Evolutionary conservation across 2,113 vertebrate species (phyloP).

Genomic region (Protomyctophum bolini): DNA sequence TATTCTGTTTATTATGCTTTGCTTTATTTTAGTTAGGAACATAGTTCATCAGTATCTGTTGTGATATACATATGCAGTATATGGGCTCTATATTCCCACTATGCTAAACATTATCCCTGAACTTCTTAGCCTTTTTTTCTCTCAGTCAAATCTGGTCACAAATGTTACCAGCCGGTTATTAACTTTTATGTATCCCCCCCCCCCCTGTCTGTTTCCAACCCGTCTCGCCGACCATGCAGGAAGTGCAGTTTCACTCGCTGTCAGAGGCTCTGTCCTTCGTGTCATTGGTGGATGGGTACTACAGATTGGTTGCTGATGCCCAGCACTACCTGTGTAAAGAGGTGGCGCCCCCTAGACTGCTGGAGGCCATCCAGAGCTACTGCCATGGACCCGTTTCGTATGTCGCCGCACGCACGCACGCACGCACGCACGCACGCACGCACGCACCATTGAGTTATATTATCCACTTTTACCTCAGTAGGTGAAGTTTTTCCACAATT

Average conservation of each 20-base stretch:
- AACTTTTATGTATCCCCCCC: not conserved
- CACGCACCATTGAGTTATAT: too few relatives aligned
- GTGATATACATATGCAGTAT: not conserved
- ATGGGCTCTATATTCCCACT: not conserved
- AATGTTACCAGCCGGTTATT: too few relatives aligned
- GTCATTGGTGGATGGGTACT: constrained; percentile 95
- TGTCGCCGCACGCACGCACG: constrained; percentile 59
- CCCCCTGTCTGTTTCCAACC: not conserved
- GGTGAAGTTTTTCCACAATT: too few relatives aligned
- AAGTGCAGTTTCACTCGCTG: constrained; percentile 91
- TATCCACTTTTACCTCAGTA: too few relatives aligned
- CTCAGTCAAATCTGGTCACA: constrained; percentile 12
- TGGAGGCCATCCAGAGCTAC: constrained; percentile 91
- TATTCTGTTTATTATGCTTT: too few relatives aligned
- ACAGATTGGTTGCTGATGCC: constrained; percentile 90
- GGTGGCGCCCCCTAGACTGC: constrained; percentile 88
- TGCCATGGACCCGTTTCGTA: constrained; percentile 96
- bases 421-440: too few relatives aligned
- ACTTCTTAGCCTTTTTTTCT: too few relatives aligned
- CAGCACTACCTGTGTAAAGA: constrained; percentile 98
- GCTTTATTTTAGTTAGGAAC: too few relatives aligned
- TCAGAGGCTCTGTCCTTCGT: constrained; percentile 92
- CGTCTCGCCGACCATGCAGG: constrained; percentile 72
- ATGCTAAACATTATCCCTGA: too few relatives aligned
- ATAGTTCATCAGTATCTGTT: not conserved